Conservation (phyloP, 2,113 vertebrate genomes). For the Okapia johnstoni region DNA sequence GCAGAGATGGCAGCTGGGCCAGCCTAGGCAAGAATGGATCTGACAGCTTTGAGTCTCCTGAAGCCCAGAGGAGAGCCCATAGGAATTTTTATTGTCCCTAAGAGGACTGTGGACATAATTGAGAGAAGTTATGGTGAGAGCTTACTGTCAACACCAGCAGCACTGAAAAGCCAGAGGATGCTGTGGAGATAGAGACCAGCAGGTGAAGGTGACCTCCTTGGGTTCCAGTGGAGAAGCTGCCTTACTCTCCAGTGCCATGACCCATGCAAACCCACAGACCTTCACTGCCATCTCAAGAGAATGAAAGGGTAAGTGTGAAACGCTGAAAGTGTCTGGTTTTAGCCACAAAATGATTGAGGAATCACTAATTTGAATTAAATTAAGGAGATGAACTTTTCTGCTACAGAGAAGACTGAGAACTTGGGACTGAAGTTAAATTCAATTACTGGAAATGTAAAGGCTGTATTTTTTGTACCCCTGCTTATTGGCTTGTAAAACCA, state of each 20-base stretch:
- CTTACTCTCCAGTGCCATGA: background rate
- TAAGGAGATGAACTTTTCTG: background rate
- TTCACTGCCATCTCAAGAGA: background rate
- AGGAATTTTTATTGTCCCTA: background rate
- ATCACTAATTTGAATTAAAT: constrained; percentile 5
- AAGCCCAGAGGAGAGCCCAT: background rate
- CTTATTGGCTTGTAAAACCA: background rate
- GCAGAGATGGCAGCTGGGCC: background rate
- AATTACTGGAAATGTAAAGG: background rate
- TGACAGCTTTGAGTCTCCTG: background rate
- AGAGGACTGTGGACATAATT: background rate
- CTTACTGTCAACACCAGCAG: background rate
- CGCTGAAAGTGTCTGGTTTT: background rate
- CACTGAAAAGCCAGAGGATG: background rate
- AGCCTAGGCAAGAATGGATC: background rate
- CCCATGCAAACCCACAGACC: background rate
- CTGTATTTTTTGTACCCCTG: background rate
- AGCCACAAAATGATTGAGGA: background rate
- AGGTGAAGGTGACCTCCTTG: background rate
- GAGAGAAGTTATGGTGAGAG: background rate
- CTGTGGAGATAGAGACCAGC: background rate
- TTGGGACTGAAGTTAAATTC: background rate
- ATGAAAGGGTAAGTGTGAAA: background rate
- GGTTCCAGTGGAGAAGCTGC: background rate
- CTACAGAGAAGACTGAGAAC: background rate